Evolutionary conservation across 1,140 invertebrate species (phyloP).

Genomic region (Colletes gigas): DNA sequence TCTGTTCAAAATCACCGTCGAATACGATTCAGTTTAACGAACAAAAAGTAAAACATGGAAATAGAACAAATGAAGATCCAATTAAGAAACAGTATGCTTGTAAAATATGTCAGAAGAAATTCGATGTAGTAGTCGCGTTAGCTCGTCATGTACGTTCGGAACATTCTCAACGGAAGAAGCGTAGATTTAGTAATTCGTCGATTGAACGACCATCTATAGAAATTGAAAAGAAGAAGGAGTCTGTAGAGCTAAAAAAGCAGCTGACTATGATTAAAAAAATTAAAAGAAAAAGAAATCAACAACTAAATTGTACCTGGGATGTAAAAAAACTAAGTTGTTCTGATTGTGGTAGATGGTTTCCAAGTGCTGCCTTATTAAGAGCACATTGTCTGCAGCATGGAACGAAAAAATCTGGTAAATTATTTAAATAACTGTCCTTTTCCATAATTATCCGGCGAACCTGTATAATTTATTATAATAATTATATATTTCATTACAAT

Average conservation of each 20-base stretch:
- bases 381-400: constrained; percentile 72
- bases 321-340: constrained; percentile 67
- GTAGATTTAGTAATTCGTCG: constrained; percentile 52
- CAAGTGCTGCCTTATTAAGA: constrained; percentile 63
- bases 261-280: constrained; percentile 31
- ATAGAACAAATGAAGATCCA: constrained; percentile 51
- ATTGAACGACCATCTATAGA: constrained; percentile 27
- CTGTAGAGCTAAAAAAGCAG: constrained; percentile 12
- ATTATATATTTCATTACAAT: background rate
- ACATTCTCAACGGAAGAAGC: constrained; percentile 71
- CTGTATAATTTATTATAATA: constrained; percentile 29
- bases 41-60: constrained; percentile 19
- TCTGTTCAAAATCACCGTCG: constrained; percentile 70
- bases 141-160: constrained; percentile 74
- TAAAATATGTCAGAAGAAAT: constrained; percentile 76
- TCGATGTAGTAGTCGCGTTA: constrained; percentile 75
- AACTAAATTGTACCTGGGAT: constrained; percentile 58
- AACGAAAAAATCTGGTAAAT: constrained; percentile 72
- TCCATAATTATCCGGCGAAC: background rate
- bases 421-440: background rate
- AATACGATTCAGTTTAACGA: constrained; percentile 48
- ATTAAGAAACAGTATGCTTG: constrained; percentile 72
- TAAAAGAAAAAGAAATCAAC: constrained; percentile 47
- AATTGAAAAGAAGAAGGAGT: constrained; percentile 43
- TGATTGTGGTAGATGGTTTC: constrained; percentile 71